phyloP scores from a whole-genome alignment of 2,797 vertebrate genomes.

The Hephaestus fuliginosus region DNA sequence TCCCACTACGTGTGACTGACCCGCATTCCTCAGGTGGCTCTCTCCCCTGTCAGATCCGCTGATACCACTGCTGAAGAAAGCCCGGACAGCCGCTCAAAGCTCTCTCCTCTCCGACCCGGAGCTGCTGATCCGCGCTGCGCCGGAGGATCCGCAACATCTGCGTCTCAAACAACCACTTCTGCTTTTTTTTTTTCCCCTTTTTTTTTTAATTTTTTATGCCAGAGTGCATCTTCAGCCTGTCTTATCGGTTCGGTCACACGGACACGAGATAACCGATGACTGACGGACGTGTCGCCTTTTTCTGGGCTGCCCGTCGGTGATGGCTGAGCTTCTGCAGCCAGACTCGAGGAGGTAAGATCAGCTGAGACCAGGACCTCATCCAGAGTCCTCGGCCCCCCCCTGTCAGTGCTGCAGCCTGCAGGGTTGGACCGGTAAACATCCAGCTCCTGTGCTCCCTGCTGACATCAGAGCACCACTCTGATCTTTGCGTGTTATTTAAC shows the following conservation, averaged over 20 bases:
- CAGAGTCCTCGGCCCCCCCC: not conserved
- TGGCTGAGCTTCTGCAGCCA: constrained; percentile 68
- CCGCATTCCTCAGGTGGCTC: constrained; percentile 75
- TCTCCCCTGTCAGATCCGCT: not conserved
- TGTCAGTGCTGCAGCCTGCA: not conserved
- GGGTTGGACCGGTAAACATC: not conserved
- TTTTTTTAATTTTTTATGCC: not conserved
- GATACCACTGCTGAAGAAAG: not conserved
- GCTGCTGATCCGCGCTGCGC: rapidly evolving
- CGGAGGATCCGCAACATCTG: not conserved
- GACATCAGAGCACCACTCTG: not conserved
- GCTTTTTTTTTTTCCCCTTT: no score
- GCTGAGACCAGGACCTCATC: not conserved
- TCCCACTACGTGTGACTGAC: constrained; percentile 82
- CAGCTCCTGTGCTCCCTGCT: not conserved
- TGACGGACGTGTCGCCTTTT: not conserved
- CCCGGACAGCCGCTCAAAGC: not conserved
- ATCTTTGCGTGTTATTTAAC: not conserved
- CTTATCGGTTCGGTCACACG: not conserved
- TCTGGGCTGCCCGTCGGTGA: constrained; percentile 29
- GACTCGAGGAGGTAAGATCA: constrained; percentile 65
- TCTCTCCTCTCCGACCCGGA: no score
- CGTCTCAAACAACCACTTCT: not conserved
- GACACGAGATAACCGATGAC: constrained; percentile 33
- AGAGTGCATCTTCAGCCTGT: not conserved